These are phyloP conservation scores for Drosophila pandora DNA, from an alignment of 1,140 invertebrate species.

Conservation along the genomic window DNA sequence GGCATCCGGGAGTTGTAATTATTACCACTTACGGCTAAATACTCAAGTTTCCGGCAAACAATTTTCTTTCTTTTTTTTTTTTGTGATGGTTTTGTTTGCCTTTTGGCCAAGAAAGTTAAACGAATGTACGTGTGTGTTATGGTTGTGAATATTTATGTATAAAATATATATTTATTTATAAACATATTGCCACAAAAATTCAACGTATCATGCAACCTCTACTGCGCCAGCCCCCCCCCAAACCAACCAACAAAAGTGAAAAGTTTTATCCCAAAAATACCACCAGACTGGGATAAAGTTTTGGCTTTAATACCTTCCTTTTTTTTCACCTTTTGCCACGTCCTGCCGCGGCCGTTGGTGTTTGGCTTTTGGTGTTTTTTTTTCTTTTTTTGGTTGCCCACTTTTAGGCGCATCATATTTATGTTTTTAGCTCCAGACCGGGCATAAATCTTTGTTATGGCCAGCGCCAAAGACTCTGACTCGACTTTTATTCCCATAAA, in stretches of 20 bases:
- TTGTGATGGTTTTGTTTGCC: background rate
- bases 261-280: constrained; percentile 56
- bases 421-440: constrained; percentile 56
- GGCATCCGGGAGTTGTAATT: constrained; percentile 64
- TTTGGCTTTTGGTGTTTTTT: constrained; percentile 19
- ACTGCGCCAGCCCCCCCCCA: background rate
- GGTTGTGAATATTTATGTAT: background rate
- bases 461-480: constrained; percentile 8
- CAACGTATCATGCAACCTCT: constrained; percentile 64
- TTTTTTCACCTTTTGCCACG: constrained; percentile 24
- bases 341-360: constrained; percentile 1
- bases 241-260: constrained; percentile 34
- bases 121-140: constrained; percentile 17
- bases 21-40: constrained; percentile 83
- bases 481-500: background rate
- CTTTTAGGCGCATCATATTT: constrained; percentile 64
- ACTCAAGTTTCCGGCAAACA: constrained; percentile 45
- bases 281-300: constrained; percentile 48
- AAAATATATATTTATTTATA: background rate
- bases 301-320: constrained; percentile 61
- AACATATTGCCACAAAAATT: constrained; percentile 51
- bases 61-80: constrained; percentile 7
- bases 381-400: constrained; percentile 19
- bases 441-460: constrained; percentile 73
- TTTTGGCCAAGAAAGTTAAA: constrained; percentile 27